Evolutionary conservation across 2,113 vertebrate genomes (phyloP).

Genomic region (Ochotona curzoniae): DNA sequence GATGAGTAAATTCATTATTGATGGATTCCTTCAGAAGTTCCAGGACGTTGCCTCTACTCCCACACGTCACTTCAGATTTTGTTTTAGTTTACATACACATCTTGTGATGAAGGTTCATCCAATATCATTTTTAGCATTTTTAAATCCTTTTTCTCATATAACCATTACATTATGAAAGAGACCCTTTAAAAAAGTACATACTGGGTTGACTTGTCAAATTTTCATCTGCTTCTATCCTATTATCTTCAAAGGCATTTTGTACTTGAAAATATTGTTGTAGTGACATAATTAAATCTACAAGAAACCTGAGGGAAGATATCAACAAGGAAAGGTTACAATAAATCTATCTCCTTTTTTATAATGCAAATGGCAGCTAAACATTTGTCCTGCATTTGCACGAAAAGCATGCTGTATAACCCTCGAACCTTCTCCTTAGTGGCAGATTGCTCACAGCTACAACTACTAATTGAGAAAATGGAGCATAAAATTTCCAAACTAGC

Average conservation of each 20-base stretch:
- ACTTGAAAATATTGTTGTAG: constrained; percentile 5
- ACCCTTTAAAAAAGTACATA: background rate
- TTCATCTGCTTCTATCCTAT: background rate
- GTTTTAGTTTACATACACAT: background rate
- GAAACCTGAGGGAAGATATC: constrained; percentile 27
- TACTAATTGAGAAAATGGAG: constrained; percentile 63
- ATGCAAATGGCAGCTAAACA: background rate
- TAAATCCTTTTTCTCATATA: background rate
- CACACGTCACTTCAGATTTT: background rate
- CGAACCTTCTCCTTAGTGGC: background rate
- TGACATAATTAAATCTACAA: constrained; percentile 11
- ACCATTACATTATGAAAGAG: background rate
- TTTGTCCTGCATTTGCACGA: background rate
- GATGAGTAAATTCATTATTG: background rate
- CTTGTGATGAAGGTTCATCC: background rate
- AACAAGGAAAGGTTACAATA: constrained; percentile 3
- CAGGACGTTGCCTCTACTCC: background rate
- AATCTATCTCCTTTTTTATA: background rate
- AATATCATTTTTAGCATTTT: background rate
- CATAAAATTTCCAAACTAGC: constrained; percentile 55
- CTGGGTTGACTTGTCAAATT: background rate
- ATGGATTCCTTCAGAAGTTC: background rate
- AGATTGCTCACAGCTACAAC: background rate
- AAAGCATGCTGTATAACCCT: constrained; percentile 23
- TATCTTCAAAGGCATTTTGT: constrained; percentile 4